Evolutionary conservation across 2,113 vertebrate genomes (phyloP), one percentile per base, ranked within the genome.

Genomic region (Apodemus sylvaticus): DNA sequence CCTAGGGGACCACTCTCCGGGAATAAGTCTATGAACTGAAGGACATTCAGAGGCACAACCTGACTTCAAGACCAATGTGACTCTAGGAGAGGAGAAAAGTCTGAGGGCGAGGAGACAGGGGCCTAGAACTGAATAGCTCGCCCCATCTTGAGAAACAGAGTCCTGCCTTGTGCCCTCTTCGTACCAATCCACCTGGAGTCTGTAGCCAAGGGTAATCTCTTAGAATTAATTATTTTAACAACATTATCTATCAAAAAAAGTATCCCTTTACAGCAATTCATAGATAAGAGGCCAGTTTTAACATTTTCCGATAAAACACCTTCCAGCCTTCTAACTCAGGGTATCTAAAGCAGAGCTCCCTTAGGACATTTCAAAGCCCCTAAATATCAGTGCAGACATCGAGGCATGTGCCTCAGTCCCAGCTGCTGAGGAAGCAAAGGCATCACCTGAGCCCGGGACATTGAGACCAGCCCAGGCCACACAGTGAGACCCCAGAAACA

Each of bases 341-440:
- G 58, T 76, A 78, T 64, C 7, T 34, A 26, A 92, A 92, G 17
- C 26, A 9, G 39, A 66, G 70, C 22, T n/a, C 1, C 71, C 90
- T 92, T 76, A 70, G 13, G 85, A 85, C 9, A 71, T 48, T 39
- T 70, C 42, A 90, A 95, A 97, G 74, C 12, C 74, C 66, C 58
- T 79, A 55, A 79, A 48, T 66, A 26, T 70, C 29, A 60, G 0
- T 9, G 36, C 16, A 60, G 26, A 29, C 24, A 12, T 16, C 9
- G 13, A 29, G 51, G 66, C 36, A 17, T 10, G 36, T 39, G 24
- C 53, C 17, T 45, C 60, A 16, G 26, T 60, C 16, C 58, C 89
- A 64, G 29, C 12, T 16, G n/a, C 31, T 51, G 26, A 16, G 71
- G 29, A 7, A 58, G 31, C 19, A 62, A 36, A 13, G 48, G 42